Evolutionary conservation across 2,888 invertebrate species (phyloP).

Genomic region (Cephus runcator): DNA sequence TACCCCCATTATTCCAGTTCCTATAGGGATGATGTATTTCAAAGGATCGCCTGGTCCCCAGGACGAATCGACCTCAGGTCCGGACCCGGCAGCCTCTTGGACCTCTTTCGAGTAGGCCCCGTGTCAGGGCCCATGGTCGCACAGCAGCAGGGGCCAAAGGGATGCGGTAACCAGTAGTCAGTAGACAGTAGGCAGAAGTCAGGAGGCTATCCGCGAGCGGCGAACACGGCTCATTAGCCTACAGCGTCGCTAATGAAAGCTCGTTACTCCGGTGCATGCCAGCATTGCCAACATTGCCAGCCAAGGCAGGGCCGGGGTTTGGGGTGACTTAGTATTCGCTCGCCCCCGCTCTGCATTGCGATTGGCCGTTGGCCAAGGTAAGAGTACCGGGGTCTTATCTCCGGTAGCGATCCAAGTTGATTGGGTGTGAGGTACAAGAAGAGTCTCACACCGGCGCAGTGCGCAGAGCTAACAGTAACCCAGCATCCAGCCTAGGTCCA

Average conservation of each 20-base stretch:
- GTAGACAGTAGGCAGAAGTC: background rate
- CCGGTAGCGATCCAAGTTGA: conserved; percentile 60
- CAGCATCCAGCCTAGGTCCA: background rate
- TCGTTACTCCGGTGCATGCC: conserved; percentile 59
- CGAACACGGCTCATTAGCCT: conserved; percentile 63
- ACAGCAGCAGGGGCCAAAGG: background rate
- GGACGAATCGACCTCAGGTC: background rate
- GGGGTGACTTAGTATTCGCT: conserved; percentile 48
- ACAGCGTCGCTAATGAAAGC: conserved; percentile 65
- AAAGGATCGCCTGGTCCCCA: background rate
- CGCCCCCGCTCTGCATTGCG: conserved; percentile 32
- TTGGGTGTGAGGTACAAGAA: conserved; percentile 54
- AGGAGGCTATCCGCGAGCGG: conserved; percentile 2
- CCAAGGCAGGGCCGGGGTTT: conserved; percentile 32
- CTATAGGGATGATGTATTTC: background rate
- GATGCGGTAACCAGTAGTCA: background rate
- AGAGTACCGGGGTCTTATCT: conserved; percentile 43
- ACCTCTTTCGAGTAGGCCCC: background rate
- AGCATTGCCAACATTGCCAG: conserved; percentile 30
- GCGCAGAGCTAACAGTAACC: background rate
- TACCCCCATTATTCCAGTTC: background rate
- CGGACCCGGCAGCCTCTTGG: background rate
- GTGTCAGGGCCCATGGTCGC: background rate
- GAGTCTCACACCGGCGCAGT: background rate
- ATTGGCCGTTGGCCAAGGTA: background rate